These are phyloP conservation scores for Sparidentex hasta DNA, from an alignment of 2,797 vertebrate species.

Conservation along the genomic window DNA sequence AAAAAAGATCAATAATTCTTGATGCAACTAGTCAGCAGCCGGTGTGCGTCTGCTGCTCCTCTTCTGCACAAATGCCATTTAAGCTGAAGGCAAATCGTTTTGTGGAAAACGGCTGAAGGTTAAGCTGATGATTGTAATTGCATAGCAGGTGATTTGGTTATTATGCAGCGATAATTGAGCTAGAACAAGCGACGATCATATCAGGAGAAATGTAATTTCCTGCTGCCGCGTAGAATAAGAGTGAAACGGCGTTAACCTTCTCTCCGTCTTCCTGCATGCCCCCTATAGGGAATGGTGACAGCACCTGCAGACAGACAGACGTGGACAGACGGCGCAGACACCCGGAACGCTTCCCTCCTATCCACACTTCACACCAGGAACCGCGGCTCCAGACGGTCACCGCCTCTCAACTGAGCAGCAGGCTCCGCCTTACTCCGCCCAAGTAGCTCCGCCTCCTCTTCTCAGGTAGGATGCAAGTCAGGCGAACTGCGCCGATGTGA, in stretches of 20 bases:
- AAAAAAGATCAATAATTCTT: not conserved
- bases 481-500: not conserved
- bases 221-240: not conserved
- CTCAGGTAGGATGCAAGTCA: slow-evolving; percentile 65
- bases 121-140: slow-evolving; percentile 41
- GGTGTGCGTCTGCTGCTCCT: not conserved
- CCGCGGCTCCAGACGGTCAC: slow-evolving; percentile 46
- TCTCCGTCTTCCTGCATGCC: slow-evolving; percentile 10
- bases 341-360: slow-evolving; percentile 49
- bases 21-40: not conserved
- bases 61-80: not conserved
- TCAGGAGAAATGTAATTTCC: not conserved
- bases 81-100: slow-evolving; percentile 22
- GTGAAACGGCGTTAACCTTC: not conserved
- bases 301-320: slow-evolving; percentile 61
- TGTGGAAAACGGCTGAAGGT: slow-evolving; percentile 31
- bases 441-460: slow-evolving; percentile 56
- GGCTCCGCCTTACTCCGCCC: slow-evolving; percentile 62
- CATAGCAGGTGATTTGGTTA: slow-evolving; percentile 18
- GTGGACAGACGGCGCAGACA: slow-evolving; percentile 59
- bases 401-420: slow-evolving; percentile 62
- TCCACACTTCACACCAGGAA: slow-evolving; percentile 58
- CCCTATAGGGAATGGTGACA: slow-evolving; percentile 73
- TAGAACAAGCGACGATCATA: slow-evolving; percentile 13
- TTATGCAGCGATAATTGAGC: slow-evolving; percentile 48